phyloP scores from a whole-genome alignment of 1,140 invertebrate species.

The Babylonia areolata region DNA sequence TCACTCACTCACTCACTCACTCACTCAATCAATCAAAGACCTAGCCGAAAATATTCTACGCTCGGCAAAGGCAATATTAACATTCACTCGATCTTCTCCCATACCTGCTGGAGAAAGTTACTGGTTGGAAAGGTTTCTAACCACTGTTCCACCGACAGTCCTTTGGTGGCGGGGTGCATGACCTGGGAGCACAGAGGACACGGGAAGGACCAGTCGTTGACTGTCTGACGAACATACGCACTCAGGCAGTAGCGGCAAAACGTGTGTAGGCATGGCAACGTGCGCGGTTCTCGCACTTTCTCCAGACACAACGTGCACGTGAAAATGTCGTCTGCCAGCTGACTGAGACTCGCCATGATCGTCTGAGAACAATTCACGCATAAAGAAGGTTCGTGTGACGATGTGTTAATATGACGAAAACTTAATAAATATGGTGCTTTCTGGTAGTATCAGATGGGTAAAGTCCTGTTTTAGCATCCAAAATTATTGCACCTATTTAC shows the following conservation, averaged over 20 bases:
- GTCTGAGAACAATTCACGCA: not conserved
- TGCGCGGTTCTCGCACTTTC: constrained; percentile 41
- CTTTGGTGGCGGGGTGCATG: not conserved
- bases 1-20: not conserved
- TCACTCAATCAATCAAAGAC: not conserved
- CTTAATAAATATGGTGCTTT: not conserved
- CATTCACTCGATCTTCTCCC: not conserved
- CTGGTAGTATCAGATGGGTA: no score
- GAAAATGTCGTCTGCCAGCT: constrained; percentile 44
- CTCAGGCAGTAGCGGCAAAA: constrained; percentile 44
- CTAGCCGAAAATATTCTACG: no score
- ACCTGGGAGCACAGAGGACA: constrained; percentile 42
- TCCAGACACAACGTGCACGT: constrained; percentile 45
- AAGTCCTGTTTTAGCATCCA: no score
- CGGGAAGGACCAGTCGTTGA: constrained; percentile 31
- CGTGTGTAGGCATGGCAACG: constrained; percentile 46
- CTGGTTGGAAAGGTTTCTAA: constrained; percentile 44
- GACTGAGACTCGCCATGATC: constrained; percentile 40
- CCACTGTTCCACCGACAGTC: constrained; percentile 46
- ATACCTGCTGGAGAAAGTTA: constrained; percentile 32
- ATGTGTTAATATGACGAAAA: no score
- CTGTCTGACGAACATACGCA: constrained; percentile 33
- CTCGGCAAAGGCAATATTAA: no score
- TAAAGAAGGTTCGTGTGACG: no score
- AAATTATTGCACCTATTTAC: no score